phyloP scores from a whole-genome alignment of 1,140 invertebrate species.

The Venturia canescens region DNA sequence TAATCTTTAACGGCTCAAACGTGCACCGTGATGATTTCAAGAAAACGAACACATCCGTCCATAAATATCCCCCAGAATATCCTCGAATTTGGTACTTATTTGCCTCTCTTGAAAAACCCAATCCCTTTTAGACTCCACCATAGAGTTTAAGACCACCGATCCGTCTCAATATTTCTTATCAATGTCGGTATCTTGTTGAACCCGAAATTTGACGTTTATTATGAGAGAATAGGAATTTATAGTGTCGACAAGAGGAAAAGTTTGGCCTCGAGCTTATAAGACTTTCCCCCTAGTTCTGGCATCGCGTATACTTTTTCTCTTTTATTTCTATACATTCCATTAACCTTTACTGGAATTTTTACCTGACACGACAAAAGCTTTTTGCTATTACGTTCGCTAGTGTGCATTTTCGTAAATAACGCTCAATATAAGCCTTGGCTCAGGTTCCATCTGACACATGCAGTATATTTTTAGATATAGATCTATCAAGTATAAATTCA shows the following conservation, averaged over 20 bases:
- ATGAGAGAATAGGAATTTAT: neutral
- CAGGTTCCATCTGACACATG: neutral
- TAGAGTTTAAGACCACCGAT: neutral
- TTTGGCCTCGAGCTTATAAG: neutral
- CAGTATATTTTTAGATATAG: too few species aligned
- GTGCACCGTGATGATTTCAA: too few species aligned
- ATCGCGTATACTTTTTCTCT: neutral
- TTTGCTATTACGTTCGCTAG: neutral
- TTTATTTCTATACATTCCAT: neutral
- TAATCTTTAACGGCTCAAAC: neutral
- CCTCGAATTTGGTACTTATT: too few species aligned
- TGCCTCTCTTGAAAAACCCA: too few species aligned
- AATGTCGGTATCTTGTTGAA: neutral
- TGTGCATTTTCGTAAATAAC: slow-evolving; percentile 18
- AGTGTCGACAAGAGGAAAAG: neutral
- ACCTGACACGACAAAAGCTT: slow-evolving; percentile 16
- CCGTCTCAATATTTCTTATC: neutral
- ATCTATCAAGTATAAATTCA: neutral
- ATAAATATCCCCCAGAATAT: too few species aligned
- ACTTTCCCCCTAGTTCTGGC: neutral
- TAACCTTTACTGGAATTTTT: neutral
- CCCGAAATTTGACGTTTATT: slow-evolving; percentile 13
- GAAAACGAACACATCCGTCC: too few species aligned
- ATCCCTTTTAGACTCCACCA: neutral
- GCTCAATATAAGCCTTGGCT: slow-evolving; percentile 16